Evolutionary conservation across 1,140 invertebrate species (phyloP).

Genomic region (Thrips palmi): DNA sequence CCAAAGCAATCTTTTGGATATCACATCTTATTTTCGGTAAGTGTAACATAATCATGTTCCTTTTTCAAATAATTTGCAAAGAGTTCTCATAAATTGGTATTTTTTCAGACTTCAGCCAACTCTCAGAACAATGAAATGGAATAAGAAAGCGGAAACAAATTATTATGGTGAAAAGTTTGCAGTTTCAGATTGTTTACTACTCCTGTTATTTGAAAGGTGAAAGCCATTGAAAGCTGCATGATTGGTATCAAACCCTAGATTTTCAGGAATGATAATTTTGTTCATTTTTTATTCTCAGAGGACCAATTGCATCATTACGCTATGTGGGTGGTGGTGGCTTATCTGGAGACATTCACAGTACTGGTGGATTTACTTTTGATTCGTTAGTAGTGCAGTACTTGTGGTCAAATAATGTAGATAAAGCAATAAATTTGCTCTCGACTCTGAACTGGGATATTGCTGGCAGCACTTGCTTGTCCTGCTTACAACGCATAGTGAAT

Average conservation of each 20-base stretch:
- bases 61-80: constrained; percentile 1
- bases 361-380: constrained; percentile 31
- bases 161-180: constrained; percentile 26
- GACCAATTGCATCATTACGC: constrained; percentile 27
- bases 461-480: constrained; percentile 41
- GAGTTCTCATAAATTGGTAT: constrained; percentile 10
- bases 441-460: constrained; percentile 54
- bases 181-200: constrained; percentile 21
- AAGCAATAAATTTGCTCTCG: constrained; percentile 45
- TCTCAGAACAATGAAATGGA: constrained; percentile 33
- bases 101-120: constrained; percentile 29
- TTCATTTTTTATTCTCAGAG: constrained; percentile 20
- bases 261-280: constrained; percentile 5
- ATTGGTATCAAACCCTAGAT: constrained; percentile 9
- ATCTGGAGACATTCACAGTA: constrained; percentile 21
- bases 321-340: constrained; percentile 26
- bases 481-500: constrained; percentile 49
- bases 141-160: constrained; percentile 30
- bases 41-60: constrained; percentile 8
- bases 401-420: constrained; percentile 37
- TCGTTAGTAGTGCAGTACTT: constrained; percentile 46
- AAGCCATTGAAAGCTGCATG: constrained; percentile 15
- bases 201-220: constrained; percentile 42
- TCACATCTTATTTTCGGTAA: constrained; percentile 49
- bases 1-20: constrained; percentile 39